These are phyloP conservation scores for Dolichomitus sp. DNA, from an alignment of 2,888 invertebrate genomes.

Conservation along the genomic window DNA sequence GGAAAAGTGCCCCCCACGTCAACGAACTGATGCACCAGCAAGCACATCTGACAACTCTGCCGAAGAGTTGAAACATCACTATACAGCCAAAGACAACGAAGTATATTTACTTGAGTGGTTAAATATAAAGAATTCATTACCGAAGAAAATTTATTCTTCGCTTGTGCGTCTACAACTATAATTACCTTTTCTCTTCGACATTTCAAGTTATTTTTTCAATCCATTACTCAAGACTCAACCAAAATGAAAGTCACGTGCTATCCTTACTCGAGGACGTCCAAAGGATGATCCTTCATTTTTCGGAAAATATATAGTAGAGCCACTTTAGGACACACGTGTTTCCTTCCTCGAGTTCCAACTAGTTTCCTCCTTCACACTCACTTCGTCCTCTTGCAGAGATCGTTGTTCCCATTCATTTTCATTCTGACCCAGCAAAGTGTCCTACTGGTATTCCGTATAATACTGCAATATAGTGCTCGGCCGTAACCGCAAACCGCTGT, in stretches of 20 bases:
- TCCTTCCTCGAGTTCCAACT: neutral
- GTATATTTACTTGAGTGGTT: too few species aligned
- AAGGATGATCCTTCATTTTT: conserved; percentile 28
- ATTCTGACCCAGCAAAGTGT: conserved; percentile 25
- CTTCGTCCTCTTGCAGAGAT: conserved; percentile 4
- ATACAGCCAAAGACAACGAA: too few species aligned
- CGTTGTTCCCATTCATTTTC: conserved; percentile 31
- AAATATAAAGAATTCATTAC: neutral
- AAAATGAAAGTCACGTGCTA: conserved; percentile 6
- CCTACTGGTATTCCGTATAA: conserved; percentile 49
- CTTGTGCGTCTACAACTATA: neutral
- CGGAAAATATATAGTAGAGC: conserved; percentile 2
- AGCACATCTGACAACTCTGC: too few species aligned
- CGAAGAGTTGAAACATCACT: too few species aligned
- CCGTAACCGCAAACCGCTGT: conserved; percentile 65
- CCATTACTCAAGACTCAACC: neutral
- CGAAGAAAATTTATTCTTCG: neutral
- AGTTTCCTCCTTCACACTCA: conserved; percentile 5
- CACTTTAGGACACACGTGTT: conserved; percentile 22
- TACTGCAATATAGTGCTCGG: conserved; percentile 16
- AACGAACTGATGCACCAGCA: too few species aligned
- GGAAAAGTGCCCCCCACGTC: too few species aligned
- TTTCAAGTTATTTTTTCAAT: neutral
- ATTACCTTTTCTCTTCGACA: neutral
- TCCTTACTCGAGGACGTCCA: neutral